Base-by-base conservation (phyloP, 2,113 vertebrate genomes). In the Ceratotherium simum region DNA sequence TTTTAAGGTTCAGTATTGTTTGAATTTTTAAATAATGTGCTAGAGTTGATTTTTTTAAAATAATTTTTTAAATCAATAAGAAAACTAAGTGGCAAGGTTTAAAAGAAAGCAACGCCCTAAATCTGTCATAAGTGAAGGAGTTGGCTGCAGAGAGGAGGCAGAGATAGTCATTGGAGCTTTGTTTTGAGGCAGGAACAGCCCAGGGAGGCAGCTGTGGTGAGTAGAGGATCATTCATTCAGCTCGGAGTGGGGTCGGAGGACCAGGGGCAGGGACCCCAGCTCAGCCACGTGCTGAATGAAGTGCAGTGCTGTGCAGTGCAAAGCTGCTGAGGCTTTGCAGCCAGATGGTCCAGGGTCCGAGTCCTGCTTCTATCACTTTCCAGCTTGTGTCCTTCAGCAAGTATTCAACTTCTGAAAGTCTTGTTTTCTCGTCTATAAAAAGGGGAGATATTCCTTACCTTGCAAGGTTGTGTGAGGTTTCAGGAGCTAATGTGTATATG, bases 91-190 rank as follows among this genome's bases (percentile, higher is more conserved):
- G 69, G 5, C 62, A 29, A 93, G 6, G n/a, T 86, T 95, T 85
- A 72, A 88, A 97, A 81, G 36, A 56, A 91, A 91, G 29, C 72
- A 23, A 83, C 80, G n/a, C n/a, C 84, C 51, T 39, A 39, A 70
- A 18, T 18, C 7, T 31, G 9, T 31, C 25, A 0, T 27, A 31
- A 48, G 81, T 1, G 5, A 18, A 64, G 31, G 70, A 95, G 39
- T 1, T 1, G 65, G 48, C 1, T 4, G 16, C 2, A 5, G 56
- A 48, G 27, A 27, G 2, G 62, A 33, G 25, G 75, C 0, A 3
- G 36, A 81, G 36, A 2, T 21, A 1, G 11, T 33, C 23, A 7
- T 0, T 3, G 31, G 31, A 13, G 4, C 36, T 75, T 27, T 2
- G 6, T 17, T 64, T 69, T 27, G 11, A 36, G 36, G 48, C 81